Base-by-base conservation (phyloP, 2,888 invertebrate genomes). In the Acronicta psi region DNA sequence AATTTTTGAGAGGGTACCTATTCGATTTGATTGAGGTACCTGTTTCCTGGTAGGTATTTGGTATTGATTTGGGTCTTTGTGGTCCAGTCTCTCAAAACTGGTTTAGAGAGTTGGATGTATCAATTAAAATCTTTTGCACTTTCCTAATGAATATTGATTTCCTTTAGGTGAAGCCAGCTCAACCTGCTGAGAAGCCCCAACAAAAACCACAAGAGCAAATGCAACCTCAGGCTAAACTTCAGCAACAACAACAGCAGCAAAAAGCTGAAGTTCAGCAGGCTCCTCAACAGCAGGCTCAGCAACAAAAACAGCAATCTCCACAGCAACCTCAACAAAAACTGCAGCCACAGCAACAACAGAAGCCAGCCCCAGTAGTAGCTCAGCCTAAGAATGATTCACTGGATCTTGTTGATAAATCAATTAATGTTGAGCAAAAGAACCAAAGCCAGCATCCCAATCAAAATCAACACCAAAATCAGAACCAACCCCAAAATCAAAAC, bases 391-490 rank as follows among this genome's bases (percentile, higher is more conserved):
- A 60, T 29, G 84, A 82, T 8, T 73, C 87, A 1, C 80, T 84
- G 53, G 91, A 92, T 54, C 84, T 83, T 60, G 86, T 89, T 62
- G 91, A 91, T 67, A 89, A 90, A 55, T 78, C 82, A 59, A 62
- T 74, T 16, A 76, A 77, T 73, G 79, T 73, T 69, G 87, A 90
- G 51, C 83, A 81, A 20, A 85, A 87, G 52, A 85, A 75, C 51
- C 81, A 81, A 60, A 85, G 81, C 50, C 83, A 69, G 34, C 59
- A 51, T 40, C n/a, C 43, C 16, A 68, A 62, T 40, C 69, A 53
- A 20, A 67, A 68, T 45, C 67, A 68, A 36, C 34, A 54, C 29
- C 2, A 37, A n/a, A 68, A 62, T 45, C 65, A 55, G 34, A 66
- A 61, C 18, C 45, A 52, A 36, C 23, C 23, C 13, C 2, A 36